Evolutionary conservation across 2,888 invertebrate species (phyloP).

Genomic region (Hydropsyche betteni): DNA sequence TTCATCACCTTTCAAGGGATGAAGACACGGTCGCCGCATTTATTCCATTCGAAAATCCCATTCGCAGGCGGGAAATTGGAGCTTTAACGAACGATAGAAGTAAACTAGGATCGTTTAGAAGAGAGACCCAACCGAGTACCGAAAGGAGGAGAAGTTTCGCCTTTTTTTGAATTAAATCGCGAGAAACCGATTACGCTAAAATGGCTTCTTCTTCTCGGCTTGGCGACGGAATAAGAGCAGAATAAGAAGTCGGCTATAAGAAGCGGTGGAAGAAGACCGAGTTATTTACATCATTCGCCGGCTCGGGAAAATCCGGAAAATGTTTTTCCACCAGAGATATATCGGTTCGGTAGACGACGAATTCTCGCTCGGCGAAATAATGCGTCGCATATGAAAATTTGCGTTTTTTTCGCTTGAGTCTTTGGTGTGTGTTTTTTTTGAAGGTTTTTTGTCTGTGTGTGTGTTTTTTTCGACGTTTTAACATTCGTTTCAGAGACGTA

Average conservation of each 20-base stretch:
- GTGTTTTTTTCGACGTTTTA: no score
- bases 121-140: neutral
- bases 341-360: slow-evolving; percentile 1
- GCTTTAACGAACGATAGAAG: slow-evolving; percentile 4
- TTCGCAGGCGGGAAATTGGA: no score
- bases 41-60: no score
- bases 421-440: no score
- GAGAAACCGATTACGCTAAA: slow-evolving; percentile 45
- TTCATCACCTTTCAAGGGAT: no score
- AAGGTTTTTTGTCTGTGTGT: no score
- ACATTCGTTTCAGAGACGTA: no score
- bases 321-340: slow-evolving; percentile 18
- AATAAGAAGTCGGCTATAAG: no score
- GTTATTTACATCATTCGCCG: slow-evolving; percentile 35
- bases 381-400: slow-evolving; percentile 17
- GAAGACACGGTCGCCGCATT: no score
- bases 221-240: no score
- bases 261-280: neutral
- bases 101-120: slow-evolving; percentile 20
- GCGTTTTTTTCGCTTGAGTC: slow-evolving; percentile 4
- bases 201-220: slow-evolving; percentile 8
- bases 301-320: slow-evolving; percentile 21
- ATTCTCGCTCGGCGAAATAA: slow-evolving; percentile 4
- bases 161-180: slow-evolving; percentile 44
- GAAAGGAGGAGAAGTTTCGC: slow-evolving; percentile 1